Conservation (phyloP, 2,113 vertebrate species). For the Origma solitaria region DNA sequence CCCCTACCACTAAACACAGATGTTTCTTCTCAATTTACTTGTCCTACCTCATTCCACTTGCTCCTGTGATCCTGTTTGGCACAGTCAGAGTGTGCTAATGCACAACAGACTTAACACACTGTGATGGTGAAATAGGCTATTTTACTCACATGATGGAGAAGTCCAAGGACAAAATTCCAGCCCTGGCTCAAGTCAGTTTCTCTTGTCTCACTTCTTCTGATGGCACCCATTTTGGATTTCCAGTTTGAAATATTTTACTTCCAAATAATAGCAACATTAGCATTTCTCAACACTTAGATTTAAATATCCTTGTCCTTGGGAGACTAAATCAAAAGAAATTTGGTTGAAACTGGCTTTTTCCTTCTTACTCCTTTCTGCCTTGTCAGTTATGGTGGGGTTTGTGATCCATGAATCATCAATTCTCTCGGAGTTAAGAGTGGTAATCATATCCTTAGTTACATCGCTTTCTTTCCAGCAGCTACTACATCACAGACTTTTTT, state of each 20-base stretch:
- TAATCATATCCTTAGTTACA: not conserved
- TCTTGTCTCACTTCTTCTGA: not conserved
- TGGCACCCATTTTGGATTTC: not conserved
- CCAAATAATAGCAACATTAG: not conserved
- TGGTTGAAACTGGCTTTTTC: not conserved
- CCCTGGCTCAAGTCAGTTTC: not conserved
- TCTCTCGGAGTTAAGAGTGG: not conserved
- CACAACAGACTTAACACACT: fast-evolving
- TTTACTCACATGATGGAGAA: not conserved
- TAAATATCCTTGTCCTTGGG: not conserved
- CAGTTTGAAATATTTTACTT: not conserved
- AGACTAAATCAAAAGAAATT: not conserved
- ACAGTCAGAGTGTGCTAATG: not conserved
- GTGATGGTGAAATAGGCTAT: not conserved
- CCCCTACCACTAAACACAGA: not conserved
- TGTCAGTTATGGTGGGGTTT: not conserved
- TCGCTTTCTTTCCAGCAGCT: not conserved
- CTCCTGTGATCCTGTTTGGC: not conserved
- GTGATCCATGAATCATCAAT: not conserved
- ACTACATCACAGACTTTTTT: not conserved
- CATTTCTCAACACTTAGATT: not conserved
- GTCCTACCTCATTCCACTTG: not conserved
- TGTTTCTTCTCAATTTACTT: not conserved
- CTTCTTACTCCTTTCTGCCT: not conserved
- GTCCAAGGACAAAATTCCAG: not conserved